phyloP scores from a whole-genome alignment of 2,797 vertebrate genomes.

The Pristis pectinata region DNA sequence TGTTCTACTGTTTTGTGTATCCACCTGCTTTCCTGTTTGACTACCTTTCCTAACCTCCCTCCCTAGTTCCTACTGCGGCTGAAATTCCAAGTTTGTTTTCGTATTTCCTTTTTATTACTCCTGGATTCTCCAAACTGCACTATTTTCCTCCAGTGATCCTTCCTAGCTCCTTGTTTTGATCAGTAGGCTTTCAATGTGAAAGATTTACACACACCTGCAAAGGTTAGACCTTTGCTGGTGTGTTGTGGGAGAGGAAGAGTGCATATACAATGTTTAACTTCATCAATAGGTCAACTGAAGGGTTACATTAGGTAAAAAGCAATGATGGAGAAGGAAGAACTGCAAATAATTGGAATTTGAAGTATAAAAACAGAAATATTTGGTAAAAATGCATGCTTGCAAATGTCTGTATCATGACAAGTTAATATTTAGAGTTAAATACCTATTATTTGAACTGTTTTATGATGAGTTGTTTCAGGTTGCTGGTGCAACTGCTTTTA shows the following conservation, averaged over 20 bases:
- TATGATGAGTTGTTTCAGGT: not conserved
- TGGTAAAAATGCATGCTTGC: not conserved
- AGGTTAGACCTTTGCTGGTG: not conserved
- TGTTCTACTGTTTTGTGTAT: not conserved
- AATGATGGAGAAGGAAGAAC: not conserved
- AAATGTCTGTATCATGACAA: not conserved
- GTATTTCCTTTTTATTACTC: not conserved
- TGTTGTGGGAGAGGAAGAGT: not conserved
- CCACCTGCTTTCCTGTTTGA: too few relatives aligned
- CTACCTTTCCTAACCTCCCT: too few relatives aligned
- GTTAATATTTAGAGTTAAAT: not conserved
- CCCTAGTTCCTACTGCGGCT: too few relatives aligned
- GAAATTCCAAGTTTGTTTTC: not conserved
- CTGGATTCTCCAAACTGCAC: not conserved
- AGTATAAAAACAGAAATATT: not conserved
- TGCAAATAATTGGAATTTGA: not conserved
- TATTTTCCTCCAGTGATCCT: not conserved
- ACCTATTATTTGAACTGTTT: not conserved
- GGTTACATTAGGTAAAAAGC: not conserved
- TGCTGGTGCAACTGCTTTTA: not conserved
- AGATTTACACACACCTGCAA: not conserved
- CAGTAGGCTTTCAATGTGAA: not conserved
- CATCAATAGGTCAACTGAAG: not conserved
- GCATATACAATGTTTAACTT: not conserved
- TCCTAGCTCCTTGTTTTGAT: not conserved